Conservation (phyloP, 2,113 vertebrate genomes). For the Sceloporus tristichus region DNA sequence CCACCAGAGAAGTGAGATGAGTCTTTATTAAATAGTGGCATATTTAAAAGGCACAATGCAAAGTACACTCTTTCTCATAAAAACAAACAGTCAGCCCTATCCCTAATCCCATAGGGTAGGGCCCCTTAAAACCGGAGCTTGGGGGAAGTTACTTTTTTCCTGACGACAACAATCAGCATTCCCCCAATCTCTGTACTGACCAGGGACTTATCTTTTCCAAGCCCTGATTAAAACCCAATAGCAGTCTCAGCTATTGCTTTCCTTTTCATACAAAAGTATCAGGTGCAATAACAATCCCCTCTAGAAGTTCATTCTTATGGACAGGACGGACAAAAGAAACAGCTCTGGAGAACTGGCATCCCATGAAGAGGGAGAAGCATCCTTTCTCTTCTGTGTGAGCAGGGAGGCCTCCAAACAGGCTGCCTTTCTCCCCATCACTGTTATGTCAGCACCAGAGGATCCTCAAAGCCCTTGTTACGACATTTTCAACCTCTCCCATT, state of each 20-base stretch:
- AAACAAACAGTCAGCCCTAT: background rate
- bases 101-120: background rate
- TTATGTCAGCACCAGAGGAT: background rate
- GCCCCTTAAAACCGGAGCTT: background rate
- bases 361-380: too few relatives aligned
- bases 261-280: background rate
- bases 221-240: too few relatives aligned
- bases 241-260: background rate
- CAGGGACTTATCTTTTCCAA: too few relatives aligned
- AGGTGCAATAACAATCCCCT: background rate
- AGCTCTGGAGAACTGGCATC: background rate
- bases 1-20: background rate
- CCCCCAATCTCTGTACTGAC: background rate
- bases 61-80: background rate
- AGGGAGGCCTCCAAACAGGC: background rate
- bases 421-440: background rate
- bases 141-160: too few relatives aligned
- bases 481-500: background rate
- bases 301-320: background rate
- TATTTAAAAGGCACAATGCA: conserved; percentile 25
- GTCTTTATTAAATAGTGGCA: conserved; percentile 31
- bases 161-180: background rate
- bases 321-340: background rate
- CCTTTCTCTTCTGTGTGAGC: background rate
- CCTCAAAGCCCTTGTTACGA: background rate